A percentile compares a stretch with the other conserved stretches of the same genome.
Conservation (phyloP, 2,113 vertebrate genomes). For the Thamnophis sirtalis region DNA sequence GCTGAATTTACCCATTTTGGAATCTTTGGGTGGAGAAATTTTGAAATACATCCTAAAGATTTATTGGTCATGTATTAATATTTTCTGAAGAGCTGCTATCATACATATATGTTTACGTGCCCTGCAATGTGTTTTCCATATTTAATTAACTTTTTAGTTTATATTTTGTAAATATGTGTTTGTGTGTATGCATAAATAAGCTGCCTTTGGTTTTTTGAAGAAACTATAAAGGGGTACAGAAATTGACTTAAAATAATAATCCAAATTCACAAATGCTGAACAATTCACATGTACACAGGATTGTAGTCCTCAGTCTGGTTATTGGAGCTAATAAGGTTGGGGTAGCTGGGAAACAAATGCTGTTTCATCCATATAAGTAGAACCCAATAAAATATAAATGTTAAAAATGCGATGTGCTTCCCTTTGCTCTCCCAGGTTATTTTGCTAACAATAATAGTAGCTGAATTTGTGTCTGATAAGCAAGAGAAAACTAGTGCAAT, state of each 20-base stretch:
- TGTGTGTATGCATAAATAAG: neutral
- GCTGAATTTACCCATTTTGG: neutral
- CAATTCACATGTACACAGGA: neutral
- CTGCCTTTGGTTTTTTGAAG: neutral
- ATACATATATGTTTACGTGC: neutral
- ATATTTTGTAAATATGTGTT: neutral
- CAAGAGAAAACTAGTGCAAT: neutral
- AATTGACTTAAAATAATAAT: neutral
- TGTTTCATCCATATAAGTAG: neutral
- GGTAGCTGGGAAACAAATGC: neutral
- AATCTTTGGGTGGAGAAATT: neutral
- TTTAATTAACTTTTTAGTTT: neutral
- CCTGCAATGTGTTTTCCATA: neutral
- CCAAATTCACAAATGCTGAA: neutral
- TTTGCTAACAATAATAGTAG: neutral
- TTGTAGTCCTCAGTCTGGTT: neutral
- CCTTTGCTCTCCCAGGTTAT: neutral
- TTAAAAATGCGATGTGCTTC: neutral
- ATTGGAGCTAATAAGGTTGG: neutral
- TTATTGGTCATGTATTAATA: neutral
- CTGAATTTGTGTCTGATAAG: neutral
- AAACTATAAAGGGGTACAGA: neutral
- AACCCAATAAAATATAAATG: too few species aligned
- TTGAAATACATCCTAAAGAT: neutral
- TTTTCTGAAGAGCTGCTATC: neutral